Evolutionary conservation across 2,113 vertebrate species (phyloP).

Genomic region (Aythya baeri): DNA sequence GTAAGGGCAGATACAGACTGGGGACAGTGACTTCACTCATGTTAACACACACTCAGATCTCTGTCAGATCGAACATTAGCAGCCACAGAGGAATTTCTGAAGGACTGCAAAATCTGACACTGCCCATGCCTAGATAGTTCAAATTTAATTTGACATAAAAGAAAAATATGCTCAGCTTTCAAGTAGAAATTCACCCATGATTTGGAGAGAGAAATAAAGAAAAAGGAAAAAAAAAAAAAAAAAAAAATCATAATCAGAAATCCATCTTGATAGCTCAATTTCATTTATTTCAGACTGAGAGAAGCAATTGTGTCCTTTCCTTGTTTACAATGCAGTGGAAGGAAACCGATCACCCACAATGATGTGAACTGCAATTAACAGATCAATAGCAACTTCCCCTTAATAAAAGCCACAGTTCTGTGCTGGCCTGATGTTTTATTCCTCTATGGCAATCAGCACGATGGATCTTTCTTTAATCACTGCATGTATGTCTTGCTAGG

Average conservation of each 20-base stretch:
- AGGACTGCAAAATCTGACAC: not conserved
- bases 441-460: not conserved
- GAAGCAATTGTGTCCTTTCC: not conserved
- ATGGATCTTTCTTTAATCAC: not conserved
- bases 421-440: not conserved
- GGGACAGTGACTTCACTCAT: not conserved
- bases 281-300: not conserved
- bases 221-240: not conserved
- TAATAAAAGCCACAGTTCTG: not conserved
- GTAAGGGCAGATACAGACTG: not conserved
- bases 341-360: not conserved
- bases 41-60: not conserved
- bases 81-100: not conserved
- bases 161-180: not conserved
- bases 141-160: not conserved
- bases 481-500: not conserved
- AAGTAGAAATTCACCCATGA: not conserved
- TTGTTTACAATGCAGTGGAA: conserved; percentile 18
- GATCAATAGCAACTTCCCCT: conserved; percentile 33
- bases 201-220: not conserved
- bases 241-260: conserved; percentile 16
- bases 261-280: conserved; percentile 33
- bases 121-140: not conserved
- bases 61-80: not conserved
- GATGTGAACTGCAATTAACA: conserved; percentile 40